phyloP scores from a whole-genome alignment of 2,113 vertebrate genomes.

The Anas platyrhynchos region DNA sequence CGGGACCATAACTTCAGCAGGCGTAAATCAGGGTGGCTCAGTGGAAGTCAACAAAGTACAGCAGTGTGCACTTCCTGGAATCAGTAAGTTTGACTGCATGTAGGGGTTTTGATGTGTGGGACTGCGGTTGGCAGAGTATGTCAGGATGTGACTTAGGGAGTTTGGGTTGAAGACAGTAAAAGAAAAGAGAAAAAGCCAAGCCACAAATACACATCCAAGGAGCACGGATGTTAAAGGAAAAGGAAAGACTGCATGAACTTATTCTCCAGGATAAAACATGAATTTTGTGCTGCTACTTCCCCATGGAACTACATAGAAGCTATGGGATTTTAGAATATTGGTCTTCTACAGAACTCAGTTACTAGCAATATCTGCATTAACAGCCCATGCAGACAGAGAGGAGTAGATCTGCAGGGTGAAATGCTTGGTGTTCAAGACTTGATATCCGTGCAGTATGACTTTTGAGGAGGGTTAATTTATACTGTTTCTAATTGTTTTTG shows the following conservation, averaged over 20 bases:
- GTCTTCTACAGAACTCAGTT: neutral
- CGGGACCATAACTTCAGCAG: neutral
- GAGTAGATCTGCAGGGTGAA: neutral
- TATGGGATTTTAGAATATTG: neutral
- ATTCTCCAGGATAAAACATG: neutral
- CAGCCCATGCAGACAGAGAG: neutral
- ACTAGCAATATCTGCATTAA: neutral
- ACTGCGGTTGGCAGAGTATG: neutral
- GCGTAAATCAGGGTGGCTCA: neutral
- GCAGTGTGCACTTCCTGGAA: neutral
- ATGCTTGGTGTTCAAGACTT: neutral
- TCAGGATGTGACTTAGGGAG: conserved; percentile 14
- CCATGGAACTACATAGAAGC: neutral
- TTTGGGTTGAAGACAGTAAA: conserved; percentile 1
- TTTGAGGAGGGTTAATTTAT: neutral
- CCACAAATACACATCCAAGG: conserved; percentile 8
- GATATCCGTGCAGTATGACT: neutral
- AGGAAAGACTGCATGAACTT: neutral
- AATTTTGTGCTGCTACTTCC: neutral
- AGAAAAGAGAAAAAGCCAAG: conserved; percentile 20
- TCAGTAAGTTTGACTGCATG: neutral
- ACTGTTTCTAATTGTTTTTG: neutral
- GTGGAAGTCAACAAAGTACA: conserved; percentile 1
- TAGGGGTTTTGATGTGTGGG: neutral
- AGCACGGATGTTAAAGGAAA: neutral